A percentile compares a stretch with the other conserved stretches of the same genome.
phyloP scores from a whole-genome alignment of 2,113 vertebrate species.

The Engystomops pustulosus region DNA sequence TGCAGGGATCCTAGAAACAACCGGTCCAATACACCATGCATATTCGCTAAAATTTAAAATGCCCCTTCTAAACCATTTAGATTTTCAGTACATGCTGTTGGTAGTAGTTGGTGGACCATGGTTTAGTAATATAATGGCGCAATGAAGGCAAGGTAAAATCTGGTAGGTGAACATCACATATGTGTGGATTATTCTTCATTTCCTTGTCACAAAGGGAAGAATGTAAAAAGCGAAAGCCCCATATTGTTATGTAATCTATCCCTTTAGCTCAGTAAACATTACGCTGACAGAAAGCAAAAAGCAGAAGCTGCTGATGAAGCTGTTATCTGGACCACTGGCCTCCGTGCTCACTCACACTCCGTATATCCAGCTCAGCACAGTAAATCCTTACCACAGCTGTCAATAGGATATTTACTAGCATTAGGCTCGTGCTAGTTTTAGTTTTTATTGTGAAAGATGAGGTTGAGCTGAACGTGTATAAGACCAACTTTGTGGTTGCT shows the following conservation, averaged over 20 bases:
- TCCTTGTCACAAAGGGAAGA: constrained; percentile 1
- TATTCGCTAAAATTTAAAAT: too few relatives aligned
- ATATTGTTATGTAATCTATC: constrained; percentile 53
- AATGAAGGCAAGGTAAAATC: too few relatives aligned
- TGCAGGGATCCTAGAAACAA: too few relatives aligned
- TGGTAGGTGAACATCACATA: too few relatives aligned
- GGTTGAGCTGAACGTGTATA: not conserved
- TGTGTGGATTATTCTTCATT: not conserved
- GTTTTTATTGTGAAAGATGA: constrained; percentile 5
- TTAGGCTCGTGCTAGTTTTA: constrained; percentile 1
- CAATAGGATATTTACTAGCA: constrained; percentile 10
- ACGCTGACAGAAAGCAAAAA: constrained; percentile 15
- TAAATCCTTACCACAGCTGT: constrained; percentile 19
- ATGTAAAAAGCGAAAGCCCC: constrained; percentile 7
- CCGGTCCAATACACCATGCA: too few relatives aligned
- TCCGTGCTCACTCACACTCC: not conserved
- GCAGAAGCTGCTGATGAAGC: constrained; percentile 31
- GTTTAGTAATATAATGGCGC: too few relatives aligned
- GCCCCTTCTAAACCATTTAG: too few relatives aligned
- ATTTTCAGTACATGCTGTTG: too few relatives aligned
- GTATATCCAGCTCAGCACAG: not conserved
- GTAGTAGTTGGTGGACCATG: too few relatives aligned
- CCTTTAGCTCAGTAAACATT: constrained; percentile 51
- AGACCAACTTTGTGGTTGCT: not conserved
- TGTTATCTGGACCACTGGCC: constrained; percentile 6